phyloP scores from a whole-genome alignment of 1,140 invertebrate species.

The Calephelis virginiensis region DNA sequence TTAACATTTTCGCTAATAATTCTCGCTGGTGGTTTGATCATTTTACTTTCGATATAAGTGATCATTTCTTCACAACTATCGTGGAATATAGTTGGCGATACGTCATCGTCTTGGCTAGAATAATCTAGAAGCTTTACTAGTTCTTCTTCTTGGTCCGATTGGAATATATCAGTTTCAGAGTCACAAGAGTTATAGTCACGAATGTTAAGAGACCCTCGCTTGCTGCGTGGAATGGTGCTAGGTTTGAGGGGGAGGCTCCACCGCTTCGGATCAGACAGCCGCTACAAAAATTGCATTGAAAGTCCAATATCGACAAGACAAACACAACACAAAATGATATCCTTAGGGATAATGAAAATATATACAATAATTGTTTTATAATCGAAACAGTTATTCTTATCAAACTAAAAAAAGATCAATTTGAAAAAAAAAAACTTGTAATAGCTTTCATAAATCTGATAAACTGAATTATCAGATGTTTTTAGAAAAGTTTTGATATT shows the following conservation, averaged over 20 bases:
- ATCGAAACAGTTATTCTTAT: too few relatives aligned
- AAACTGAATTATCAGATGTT: neutral
- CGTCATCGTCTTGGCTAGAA: conserved; percentile 75
- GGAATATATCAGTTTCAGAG: conserved; percentile 87
- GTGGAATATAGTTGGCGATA: conserved; percentile 67
- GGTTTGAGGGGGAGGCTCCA: conserved; percentile 70
- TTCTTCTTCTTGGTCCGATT: conserved; percentile 90
- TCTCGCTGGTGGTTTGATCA: conserved; percentile 41
- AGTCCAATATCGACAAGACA: conserved; percentile 68
- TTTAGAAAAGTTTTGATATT: neutral
- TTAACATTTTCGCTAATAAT: conserved; percentile 52
- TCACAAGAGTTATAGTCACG: conserved; percentile 74
- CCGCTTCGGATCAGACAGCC: conserved; percentile 61
- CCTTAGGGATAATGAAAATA: neutral
- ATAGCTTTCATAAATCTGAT: too few relatives aligned
- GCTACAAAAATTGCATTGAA: conserved; percentile 55
- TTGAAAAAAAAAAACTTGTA: too few relatives aligned
- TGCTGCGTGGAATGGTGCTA: conserved; percentile 48
- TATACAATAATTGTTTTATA: neutral
- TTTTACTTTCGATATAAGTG: conserved; percentile 59
- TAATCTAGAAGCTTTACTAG: conserved; percentile 82
- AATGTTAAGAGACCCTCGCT: conserved; percentile 47
- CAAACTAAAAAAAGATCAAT: too few relatives aligned
- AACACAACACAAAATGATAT: conserved; percentile 21
- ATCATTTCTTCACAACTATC: conserved; percentile 68